Conservation (phyloP, 2,888 invertebrate species). For the Incurvaria masculella region DNA sequence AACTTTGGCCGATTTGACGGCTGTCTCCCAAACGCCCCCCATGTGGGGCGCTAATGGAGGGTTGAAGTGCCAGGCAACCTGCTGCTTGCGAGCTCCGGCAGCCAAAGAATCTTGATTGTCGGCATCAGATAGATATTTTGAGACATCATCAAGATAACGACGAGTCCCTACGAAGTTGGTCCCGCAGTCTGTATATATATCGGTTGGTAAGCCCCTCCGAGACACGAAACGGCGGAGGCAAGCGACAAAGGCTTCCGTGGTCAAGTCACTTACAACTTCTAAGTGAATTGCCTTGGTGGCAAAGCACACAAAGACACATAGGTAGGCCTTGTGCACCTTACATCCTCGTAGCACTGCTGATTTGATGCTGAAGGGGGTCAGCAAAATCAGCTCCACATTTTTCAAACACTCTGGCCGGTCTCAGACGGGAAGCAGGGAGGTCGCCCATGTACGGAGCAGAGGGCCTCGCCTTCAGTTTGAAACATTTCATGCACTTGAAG, state of each 20-base stretch:
- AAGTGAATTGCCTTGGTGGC: conserved; percentile 12
- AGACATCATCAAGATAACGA: conserved; percentile 6
- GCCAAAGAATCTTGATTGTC: background rate
- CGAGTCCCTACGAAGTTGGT: conserved; percentile 11
- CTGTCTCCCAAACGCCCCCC: conserved; percentile 11
- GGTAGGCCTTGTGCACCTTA: conserved; percentile 2
- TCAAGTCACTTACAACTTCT: conserved; percentile 8
- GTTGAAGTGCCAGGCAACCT: conserved; percentile 9
- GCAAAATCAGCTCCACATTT: conserved; percentile 1
- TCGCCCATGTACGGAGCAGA: background rate
- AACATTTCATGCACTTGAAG: background rate
- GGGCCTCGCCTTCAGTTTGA: background rate
- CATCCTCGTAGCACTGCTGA: background rate
- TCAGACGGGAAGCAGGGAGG: background rate
- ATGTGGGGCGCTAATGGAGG: conserved; percentile 6
- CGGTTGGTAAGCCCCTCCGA: conserved; percentile 6
- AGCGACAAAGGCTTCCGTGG: conserved; percentile 12
- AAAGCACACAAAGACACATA: conserved; percentile 9
- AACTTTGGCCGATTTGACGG: conserved; percentile 8
- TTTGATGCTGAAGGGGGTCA: background rate
- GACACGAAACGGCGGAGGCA: conserved; percentile 9
- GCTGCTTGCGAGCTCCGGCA: background rate
- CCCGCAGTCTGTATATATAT: conserved; percentile 8
- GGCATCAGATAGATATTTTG: background rate
- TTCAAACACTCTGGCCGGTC: background rate